These are phyloP conservation scores for Sturmia bella DNA, from an alignment of 2,888 invertebrate species.

Conservation along the genomic window DNA sequence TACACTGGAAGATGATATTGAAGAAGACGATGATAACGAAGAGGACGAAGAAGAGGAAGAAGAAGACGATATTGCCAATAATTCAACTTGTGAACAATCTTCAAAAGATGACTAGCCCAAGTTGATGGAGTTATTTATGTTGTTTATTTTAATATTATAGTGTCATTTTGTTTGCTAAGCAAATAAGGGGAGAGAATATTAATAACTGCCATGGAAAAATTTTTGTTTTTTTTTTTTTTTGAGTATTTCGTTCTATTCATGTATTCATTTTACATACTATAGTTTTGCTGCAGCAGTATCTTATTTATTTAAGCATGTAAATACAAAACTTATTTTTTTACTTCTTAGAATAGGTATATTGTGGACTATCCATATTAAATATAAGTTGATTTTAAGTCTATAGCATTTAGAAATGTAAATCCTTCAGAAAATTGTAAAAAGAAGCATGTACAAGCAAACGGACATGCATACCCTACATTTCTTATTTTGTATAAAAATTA, in stretches of 20 bases:
- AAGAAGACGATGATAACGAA: constrained; percentile 37
- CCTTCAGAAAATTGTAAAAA: constrained; percentile 20
- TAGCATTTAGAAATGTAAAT: constrained; percentile 31
- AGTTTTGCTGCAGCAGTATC: constrained; percentile 38
- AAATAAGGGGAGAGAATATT: constrained; percentile 34
- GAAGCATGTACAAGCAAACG: constrained; percentile 6
- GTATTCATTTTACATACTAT: too few species aligned
- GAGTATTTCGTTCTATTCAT: constrained; percentile 10
- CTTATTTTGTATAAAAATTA: constrained; percentile 49
- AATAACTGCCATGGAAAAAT: constrained; percentile 40
- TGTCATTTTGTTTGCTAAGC: constrained; percentile 52
- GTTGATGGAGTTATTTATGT: constrained; percentile 14
- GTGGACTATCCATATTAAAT: constrained; percentile 59
- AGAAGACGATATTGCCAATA: constrained; percentile 31
- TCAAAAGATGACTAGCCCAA: constrained; percentile 58
- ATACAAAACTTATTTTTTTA: constrained; percentile 39
- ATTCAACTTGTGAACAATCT: constrained; percentile 61
- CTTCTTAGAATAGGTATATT: constrained; percentile 41
- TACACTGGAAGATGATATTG: constrained; percentile 16
- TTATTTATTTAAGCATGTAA: constrained; percentile 52
- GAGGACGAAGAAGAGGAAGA: constrained; percentile 31
- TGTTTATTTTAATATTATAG: constrained; percentile 6
- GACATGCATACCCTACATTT: constrained; percentile 26
- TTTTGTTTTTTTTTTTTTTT: constrained; percentile 18
- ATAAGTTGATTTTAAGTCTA: constrained; percentile 43